A percentile compares a stretch with the other conserved stretches of the same genome.
These are phyloP conservation scores for Atta texana DNA, from an alignment of 1,140 invertebrate species.

Conservation along the genomic window DNA sequence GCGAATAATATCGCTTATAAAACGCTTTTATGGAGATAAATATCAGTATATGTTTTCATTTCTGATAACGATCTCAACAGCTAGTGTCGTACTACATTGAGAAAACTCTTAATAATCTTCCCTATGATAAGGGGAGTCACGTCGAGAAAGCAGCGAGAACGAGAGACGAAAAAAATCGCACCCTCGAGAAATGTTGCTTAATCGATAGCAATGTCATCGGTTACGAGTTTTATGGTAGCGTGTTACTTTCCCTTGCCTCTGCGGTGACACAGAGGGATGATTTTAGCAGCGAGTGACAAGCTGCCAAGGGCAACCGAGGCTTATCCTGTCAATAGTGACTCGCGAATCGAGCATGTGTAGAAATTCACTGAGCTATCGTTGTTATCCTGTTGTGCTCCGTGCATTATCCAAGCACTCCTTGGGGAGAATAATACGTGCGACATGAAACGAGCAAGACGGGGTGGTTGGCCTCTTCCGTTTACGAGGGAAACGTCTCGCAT, in stretches of 20 bases:
- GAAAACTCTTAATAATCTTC: constrained; percentile 78
- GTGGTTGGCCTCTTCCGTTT: constrained; percentile 26
- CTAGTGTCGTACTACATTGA: constrained; percentile 47
- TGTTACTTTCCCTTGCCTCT: constrained; percentile 7
- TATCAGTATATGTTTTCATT: not conserved
- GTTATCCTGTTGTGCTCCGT: constrained; percentile 38
- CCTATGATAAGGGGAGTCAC: constrained; percentile 59
- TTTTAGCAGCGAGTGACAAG: constrained; percentile 54
- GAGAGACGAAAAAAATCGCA: constrained; percentile 69
- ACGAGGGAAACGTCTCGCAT: constrained; percentile 20
- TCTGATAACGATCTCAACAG: constrained; percentile 44
- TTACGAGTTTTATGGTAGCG: constrained; percentile 75
- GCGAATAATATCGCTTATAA: not conserved
- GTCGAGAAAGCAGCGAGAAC: constrained; percentile 13
- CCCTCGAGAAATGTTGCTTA: constrained; percentile 79
- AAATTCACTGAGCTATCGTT: constrained; percentile 30
- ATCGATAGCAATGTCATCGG: constrained; percentile 82
- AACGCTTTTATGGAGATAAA: not conserved
- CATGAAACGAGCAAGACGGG: constrained; percentile 46
- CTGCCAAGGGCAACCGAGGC: constrained; percentile 29
- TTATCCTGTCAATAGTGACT: constrained; percentile 42
- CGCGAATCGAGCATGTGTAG: constrained; percentile 7
- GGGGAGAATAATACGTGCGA: constrained; percentile 54
- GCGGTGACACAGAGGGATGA: not conserved
- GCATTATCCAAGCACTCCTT: constrained; percentile 52